Evolutionary conservation across 2,113 vertebrate genomes (phyloP), one percentile per base, ranked within the genome.

Genomic region (Azemiops feae): DNA sequence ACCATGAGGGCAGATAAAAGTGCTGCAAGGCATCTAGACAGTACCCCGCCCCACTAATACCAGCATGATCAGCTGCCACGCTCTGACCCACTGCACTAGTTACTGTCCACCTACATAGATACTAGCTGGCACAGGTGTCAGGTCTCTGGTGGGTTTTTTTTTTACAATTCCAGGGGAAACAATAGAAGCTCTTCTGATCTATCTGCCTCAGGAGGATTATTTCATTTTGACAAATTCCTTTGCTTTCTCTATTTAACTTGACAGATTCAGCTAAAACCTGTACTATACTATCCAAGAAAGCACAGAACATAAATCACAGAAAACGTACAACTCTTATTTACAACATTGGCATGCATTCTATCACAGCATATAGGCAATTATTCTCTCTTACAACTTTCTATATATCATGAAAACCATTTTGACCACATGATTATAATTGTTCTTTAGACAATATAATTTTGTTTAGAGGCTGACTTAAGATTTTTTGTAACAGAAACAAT

Each of bases 1-100:
- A 96, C 92, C 86, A 89, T 22, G 53, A 94, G 92, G 60, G 81
- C 60, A 94, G 94, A 90, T 57, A 9, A 6, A 93, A 96, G 89
- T 34, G 45, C 16, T 92, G 69, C 1, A 0, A 95, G 92, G 85
- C 93, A 95, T 86, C 64, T 95, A 94, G 95, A 94, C 92, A 60
- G n/a, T 16, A 12, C 14, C 20, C 60, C 47, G 43, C 22, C 89
- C 94, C 74, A 53, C 30, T 85, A 45, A 89, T 1, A 25, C 90
- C 18, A 2, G 54, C n/a, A 91, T 88, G 92, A 95, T 85, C 90
- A 94, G 43, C 8, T 27, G 89, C 74, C 94, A 95, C 16, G 0
- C 27, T 55, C 93, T 92, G 92, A 93, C 74, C 87, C 18, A 22
- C 12, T 0, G 18, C 25, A 5, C 52, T n/a, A 1, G 85, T 93